A percentile compares a stretch with the other conserved stretches of the same genome.
phyloP scores from a whole-genome alignment of 2,888 invertebrate species.

The Perdita meconis region DNA sequence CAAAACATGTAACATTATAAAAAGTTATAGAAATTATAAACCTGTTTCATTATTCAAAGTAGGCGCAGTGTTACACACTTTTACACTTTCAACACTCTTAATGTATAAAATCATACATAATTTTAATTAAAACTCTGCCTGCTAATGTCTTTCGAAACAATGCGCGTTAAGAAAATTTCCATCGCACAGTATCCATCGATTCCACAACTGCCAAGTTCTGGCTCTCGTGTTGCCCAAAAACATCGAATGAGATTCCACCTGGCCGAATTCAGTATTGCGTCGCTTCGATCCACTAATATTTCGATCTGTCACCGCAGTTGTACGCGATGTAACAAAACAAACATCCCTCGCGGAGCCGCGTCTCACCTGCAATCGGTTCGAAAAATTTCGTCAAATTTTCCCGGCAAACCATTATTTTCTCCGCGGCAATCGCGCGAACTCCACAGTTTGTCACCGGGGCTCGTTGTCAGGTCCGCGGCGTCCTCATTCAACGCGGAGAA shows the following conservation, averaged over 20 bases:
- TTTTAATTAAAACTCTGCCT: too few species aligned
- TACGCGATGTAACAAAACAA: neutral
- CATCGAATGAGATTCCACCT: too few species aligned
- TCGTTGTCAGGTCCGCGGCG: conserved; percentile 23
- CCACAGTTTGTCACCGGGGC: conserved; percentile 51
- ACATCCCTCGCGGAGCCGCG: neutral
- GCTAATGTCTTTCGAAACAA: too few species aligned
- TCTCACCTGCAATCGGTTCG: neutral
- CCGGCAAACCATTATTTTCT: conserved; percentile 45
- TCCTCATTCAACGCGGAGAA: conserved; percentile 63
- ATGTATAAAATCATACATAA: too few species aligned
- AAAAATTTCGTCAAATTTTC: conserved; percentile 25
- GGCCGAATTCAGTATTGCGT: neutral
- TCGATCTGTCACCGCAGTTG: neutral
- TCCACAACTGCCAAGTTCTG: neutral
- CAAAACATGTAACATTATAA: too few species aligned
- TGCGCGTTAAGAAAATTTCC: too few species aligned
- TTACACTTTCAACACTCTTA: too few species aligned
- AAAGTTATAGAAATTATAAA: too few species aligned
- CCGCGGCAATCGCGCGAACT: conserved; percentile 17
- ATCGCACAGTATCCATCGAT: too few species aligned
- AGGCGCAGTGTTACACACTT: too few species aligned
- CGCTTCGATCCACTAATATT: neutral
- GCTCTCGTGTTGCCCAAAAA: neutral
- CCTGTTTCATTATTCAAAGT: too few species aligned